Percentiles rank a stretch among this genome's conserved stretches.
Evolutionary conservation across 1,140 invertebrate species (phyloP).

Genomic region (Papilio aristodemus): DNA sequence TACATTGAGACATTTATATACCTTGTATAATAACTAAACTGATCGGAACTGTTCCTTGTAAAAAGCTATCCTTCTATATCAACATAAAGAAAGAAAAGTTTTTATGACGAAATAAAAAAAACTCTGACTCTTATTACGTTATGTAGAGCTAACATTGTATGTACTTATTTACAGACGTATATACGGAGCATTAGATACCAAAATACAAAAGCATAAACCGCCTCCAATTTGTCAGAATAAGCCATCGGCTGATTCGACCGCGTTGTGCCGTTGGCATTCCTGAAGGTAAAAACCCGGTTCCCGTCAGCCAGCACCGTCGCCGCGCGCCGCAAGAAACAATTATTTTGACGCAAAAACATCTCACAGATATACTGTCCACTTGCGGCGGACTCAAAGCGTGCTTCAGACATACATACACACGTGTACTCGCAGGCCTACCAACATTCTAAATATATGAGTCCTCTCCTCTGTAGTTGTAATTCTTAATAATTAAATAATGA

Average conservation of each 20-base stretch:
- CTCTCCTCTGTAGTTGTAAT: not conserved
- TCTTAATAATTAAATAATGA: too few species aligned
- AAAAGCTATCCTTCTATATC: too few species aligned
- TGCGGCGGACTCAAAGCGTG: slow-evolving; percentile 25
- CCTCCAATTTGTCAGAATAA: slow-evolving; percentile 26
- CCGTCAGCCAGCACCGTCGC: slow-evolving; percentile 13
- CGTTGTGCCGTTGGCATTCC: slow-evolving; percentile 18
- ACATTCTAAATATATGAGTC: slow-evolving; percentile 1
- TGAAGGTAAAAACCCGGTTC: not conserved
- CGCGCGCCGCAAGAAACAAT: slow-evolving; percentile 25
- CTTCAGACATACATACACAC: not conserved
- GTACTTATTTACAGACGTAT: not conserved
- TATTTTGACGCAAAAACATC: slow-evolving; percentile 27
- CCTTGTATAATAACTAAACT: too few species aligned
- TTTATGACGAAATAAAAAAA: too few species aligned
- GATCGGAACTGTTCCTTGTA: too few species aligned
- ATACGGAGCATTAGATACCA: not conserved
- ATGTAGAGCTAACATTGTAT: too few species aligned
- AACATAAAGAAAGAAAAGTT: too few species aligned
- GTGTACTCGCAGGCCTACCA: not conserved
- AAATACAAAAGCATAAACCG: not conserved
- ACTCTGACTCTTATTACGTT: too few species aligned
- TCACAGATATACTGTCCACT: slow-evolving; percentile 3
- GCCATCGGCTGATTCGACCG: slow-evolving; percentile 17
- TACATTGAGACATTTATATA: too few species aligned